These are phyloP conservation scores for Chloropsis hardwickii DNA, from an alignment of 2,113 vertebrate species.

Conservation along the genomic window DNA sequence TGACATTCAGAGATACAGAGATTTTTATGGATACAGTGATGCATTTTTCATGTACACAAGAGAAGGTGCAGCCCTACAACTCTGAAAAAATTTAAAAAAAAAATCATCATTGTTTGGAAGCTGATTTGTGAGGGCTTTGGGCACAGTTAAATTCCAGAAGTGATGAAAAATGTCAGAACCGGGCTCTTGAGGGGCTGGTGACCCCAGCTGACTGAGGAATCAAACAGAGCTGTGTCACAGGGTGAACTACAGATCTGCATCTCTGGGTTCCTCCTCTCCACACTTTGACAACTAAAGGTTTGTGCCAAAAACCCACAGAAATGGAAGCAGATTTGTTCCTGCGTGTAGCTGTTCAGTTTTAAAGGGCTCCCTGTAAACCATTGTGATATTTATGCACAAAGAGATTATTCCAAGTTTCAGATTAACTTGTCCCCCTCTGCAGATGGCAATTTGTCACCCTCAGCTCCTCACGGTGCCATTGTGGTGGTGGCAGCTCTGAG, in stretches of 20 bases:
- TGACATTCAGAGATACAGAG: background rate
- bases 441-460: background rate
- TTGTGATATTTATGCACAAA: background rate
- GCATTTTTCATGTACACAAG: background rate
- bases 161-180: background rate
- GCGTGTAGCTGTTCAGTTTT: background rate
- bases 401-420: background rate
- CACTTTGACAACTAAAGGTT: background rate
- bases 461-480: background rate
- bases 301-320: background rate
- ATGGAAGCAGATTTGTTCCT: background rate
- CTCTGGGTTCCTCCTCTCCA: background rate
- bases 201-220: background rate
- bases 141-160: background rate
- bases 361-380: background rate
- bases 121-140: background rate
- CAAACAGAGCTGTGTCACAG: background rate
- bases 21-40: background rate
- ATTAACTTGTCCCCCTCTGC: background rate
- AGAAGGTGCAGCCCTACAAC: background rate
- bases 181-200: background rate
- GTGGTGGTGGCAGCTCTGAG: background rate
- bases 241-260: background rate
- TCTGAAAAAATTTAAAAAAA: background rate
- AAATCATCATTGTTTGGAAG: background rate